Percentiles rank a stretch among this genome's conserved stretches.
These are phyloP conservation scores for Addax nasomaculatus DNA, from an alignment of 2,113 vertebrate genomes.

Conservation along the genomic window DNA sequence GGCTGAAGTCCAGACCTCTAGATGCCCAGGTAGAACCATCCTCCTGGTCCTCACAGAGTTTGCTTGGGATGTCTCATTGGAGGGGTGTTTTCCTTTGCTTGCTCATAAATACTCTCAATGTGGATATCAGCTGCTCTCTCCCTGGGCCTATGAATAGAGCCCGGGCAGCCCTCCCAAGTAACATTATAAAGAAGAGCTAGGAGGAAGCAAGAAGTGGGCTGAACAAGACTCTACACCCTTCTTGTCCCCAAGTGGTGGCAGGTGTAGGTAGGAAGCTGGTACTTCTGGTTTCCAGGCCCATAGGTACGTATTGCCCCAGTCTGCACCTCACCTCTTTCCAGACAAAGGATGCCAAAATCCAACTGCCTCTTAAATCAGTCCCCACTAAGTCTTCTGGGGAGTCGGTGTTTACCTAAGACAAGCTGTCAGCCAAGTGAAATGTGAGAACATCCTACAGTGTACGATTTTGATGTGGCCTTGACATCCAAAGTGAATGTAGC, in stretches of 20 bases:
- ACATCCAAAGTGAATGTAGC: neutral
- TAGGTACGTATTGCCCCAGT: neutral
- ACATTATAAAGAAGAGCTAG: neutral
- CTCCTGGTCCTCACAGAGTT: neutral
- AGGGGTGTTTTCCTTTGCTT: neutral
- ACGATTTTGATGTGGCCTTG: neutral
- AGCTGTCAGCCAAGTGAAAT: neutral
- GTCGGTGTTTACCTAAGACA: neutral
- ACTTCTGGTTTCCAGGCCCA: neutral
- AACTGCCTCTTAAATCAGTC: neutral
- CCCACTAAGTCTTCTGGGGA: neutral
- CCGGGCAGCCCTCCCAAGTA: neutral
- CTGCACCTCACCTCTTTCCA: neutral
- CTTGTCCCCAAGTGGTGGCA: neutral
- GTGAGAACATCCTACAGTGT: neutral
- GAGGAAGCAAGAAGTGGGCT: neutral
- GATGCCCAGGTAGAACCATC: neutral
- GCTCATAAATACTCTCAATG: neutral
- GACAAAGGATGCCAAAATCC: neutral
- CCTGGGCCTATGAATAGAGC: neutral
- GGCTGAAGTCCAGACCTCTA: no score
- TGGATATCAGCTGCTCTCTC: neutral
- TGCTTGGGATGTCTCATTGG: neutral
- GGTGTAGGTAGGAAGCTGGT: neutral
- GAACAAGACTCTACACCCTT: neutral